These are phyloP conservation scores for Choristoneura fumiferana DNA, from an alignment of 1,140 invertebrate species.

Conservation along the genomic window DNA sequence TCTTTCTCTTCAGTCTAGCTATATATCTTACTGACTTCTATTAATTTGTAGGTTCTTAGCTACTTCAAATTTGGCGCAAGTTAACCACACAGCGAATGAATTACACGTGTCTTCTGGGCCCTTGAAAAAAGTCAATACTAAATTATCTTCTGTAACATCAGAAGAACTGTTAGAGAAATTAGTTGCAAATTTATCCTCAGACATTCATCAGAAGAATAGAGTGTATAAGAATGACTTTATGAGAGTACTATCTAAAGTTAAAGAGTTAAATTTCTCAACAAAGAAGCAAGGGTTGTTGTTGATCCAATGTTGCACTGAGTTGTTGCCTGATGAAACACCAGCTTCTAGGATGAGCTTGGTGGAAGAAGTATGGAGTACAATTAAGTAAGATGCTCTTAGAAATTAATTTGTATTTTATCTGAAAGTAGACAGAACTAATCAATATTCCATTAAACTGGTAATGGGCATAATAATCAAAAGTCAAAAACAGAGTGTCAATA, in stretches of 20 bases:
- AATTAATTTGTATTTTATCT: conserved; percentile 1
- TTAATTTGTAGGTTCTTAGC: background rate
- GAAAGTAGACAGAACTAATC: background rate
- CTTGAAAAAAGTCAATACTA: background rate
- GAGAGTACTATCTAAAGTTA: conserved; percentile 57
- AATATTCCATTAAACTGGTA: background rate
- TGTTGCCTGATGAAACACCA: conserved; percentile 60
- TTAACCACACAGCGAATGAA: background rate
- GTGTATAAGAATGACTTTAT: conserved; percentile 69
- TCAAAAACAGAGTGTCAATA: background rate
- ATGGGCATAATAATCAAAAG: background rate
- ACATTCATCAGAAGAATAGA: conserved; percentile 64
- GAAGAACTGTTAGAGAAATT: conserved; percentile 61
- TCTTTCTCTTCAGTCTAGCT: background rate
- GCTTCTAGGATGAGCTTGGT: conserved; percentile 48
- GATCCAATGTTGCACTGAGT: conserved; percentile 57
- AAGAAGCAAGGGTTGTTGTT: conserved; percentile 60
- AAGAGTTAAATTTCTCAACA: conserved; percentile 56
- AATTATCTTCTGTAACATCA: background rate
- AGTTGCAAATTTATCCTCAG: conserved; percentile 53
- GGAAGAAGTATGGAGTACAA: conserved; percentile 56
- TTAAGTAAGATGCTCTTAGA: conserved; percentile 46
- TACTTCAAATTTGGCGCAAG: background rate
- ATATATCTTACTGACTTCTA: background rate
- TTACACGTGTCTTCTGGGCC: background rate